Percentiles rank a stretch among this genome's conserved stretches.
These are phyloP conservation scores for Lota lota DNA, from an alignment of 2,113 vertebrate species.

Conservation along the genomic window DNA sequence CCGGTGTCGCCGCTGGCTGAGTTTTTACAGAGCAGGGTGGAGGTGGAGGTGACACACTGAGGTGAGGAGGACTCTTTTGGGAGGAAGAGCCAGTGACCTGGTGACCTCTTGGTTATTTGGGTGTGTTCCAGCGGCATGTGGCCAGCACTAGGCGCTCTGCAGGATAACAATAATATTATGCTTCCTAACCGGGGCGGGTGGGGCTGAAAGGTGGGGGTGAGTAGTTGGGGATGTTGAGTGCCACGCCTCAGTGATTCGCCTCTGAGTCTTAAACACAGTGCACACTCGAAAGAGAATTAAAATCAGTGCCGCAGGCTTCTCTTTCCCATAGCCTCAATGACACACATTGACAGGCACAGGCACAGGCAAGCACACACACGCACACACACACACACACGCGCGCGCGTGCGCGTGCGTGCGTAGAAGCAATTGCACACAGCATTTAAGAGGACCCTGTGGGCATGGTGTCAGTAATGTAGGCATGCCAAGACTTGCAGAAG, in stretches of 20 bases:
- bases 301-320: slow-evolving; percentile 40
- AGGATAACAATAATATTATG: slow-evolving; percentile 60
- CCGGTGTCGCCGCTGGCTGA: slow-evolving; percentile 13
- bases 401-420: background rate
- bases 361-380: slow-evolving; percentile 15
- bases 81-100: slow-evolving; percentile 11
- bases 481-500: slow-evolving; percentile 50
- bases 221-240: background rate
- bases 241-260: slow-evolving; percentile 4
- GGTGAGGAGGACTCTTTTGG: slow-evolving; percentile 22
- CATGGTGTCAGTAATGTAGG: slow-evolving; percentile 31
- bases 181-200: slow-evolving; percentile 16
- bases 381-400: background rate
- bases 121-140: slow-evolving; percentile 49
- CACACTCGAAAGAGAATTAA: slow-evolving; percentile 28
- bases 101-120: slow-evolving; percentile 45
- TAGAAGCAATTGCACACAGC: background rate
- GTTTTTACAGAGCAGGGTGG: background rate
- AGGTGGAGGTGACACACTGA: background rate
- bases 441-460: slow-evolving; percentile 41
- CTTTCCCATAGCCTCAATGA: slow-evolving; percentile 32
- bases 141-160: slow-evolving; percentile 38
- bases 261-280: slow-evolving; percentile 10
- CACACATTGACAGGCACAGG: slow-evolving; percentile 22
- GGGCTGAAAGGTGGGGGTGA: slow-evolving; percentile 1